Base-by-base conservation (phyloP, 2,888 invertebrate species). In the Ophioninae sp. region DNA sequence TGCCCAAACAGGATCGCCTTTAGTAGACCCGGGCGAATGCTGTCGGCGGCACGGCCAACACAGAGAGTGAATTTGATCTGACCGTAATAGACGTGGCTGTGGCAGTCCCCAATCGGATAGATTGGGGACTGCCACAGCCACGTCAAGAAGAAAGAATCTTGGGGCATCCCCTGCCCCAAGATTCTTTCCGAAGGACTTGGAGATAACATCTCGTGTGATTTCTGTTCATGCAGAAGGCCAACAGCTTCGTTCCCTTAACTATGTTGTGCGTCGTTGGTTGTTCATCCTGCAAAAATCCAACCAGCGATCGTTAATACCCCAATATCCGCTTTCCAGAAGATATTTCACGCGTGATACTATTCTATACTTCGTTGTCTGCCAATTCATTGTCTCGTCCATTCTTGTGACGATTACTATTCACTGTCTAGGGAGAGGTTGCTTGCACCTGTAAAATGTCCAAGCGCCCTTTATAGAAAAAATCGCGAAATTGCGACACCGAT, bases 1-100 rank as follows among this genome's bases (percentile, higher is more conserved):
- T n/a, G n/a, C n/a, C n/a, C n/a, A 90, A 97, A 97, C 85, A 97
- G 95, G 82, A 97, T 96, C 56, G 96, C 96, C 72, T 97, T 94
- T 87, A 97, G 96, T 79, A 97, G 94, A 0, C 97, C 96, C 91
- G 97, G 96, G 41, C 96, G 94, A 10, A 96, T 94, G 0, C 96
- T 96, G 90, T 97, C 96, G 65, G 94, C 95, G 87, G 94, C 95
- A 91, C 95, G 95, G 0, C 96, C 96, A 87, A 96, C 95, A 89
- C 96, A 95, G 92, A 97, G 97, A 90, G 95, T 95, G 93, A 97
- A 97, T 90, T 95, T 95, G 20, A 96, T 96, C 1, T 95, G 95
- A 90, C 96, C 96, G 68, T 96, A 95, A 7, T 94, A 94, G 44
- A 95, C 95, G 72, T 95, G 95, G 87, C 95, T 95, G 0, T 95